phyloP scores from a whole-genome alignment of 2,797 vertebrate species.

The Monodelphis domestica region DNA sequence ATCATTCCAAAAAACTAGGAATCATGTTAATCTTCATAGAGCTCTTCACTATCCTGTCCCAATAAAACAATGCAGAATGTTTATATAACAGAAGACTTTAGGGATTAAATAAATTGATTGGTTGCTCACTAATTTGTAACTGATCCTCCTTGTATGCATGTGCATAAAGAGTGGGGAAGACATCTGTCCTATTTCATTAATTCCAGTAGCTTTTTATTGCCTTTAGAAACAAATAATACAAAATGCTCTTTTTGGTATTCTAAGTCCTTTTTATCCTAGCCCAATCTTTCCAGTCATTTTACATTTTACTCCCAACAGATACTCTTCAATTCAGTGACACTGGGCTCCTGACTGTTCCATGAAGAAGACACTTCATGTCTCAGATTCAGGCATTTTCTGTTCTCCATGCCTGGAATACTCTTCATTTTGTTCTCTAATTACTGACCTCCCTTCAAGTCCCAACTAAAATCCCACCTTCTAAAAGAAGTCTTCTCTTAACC shows the following conservation, averaged over 20 bases:
- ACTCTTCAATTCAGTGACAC: neutral
- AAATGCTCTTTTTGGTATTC: neutral
- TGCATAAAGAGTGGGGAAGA: neutral
- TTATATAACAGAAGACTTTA: neutral
- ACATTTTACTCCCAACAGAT: neutral
- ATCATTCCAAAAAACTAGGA: neutral
- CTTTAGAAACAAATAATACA: neutral
- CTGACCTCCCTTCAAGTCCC: neutral
- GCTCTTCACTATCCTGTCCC: neutral
- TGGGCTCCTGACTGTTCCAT: neutral
- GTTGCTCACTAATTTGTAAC: neutral
- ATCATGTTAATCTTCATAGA: neutral
- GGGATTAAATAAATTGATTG: neutral
- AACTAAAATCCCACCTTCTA: neutral
- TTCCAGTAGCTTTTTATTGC: neutral
- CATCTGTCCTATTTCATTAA: neutral
- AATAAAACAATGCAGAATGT: neutral
- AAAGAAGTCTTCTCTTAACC: neutral
- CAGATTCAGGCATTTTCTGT: neutral
- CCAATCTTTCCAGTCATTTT: neutral
- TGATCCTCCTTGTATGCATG: neutral
- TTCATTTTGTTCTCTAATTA: neutral
- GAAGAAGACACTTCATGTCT: neutral
- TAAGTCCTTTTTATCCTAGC: neutral
- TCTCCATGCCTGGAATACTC: neutral